phyloP scores from a whole-genome alignment of 1,140 invertebrate species.

The Venturia canescens region DNA sequence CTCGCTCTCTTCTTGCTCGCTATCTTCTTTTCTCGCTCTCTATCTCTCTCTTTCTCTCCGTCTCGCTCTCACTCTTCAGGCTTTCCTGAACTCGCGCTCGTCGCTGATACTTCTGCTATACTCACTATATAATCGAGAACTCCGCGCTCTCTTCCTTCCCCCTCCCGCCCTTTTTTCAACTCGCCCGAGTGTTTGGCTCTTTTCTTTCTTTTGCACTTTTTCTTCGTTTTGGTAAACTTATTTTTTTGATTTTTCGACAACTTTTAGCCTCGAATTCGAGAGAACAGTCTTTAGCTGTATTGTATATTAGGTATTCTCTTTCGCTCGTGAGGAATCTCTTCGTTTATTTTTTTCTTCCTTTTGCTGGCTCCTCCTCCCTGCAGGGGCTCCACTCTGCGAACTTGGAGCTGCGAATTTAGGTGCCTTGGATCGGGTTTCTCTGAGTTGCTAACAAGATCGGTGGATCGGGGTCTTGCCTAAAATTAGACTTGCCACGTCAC shows the following conservation, averaged over 20 bases:
- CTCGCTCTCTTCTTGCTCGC: conserved; percentile 56
- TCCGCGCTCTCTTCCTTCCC: conserved; percentile 16
- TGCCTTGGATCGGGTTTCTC: conserved; percentile 23
- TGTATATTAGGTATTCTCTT: conserved; percentile 20
- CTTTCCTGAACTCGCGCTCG: not conserved
- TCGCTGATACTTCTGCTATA: conserved; percentile 34
- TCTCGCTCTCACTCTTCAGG: conserved; percentile 32
- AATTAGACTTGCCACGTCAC: conserved; percentile 25
- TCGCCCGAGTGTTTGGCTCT: conserved; percentile 4
- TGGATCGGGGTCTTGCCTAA: conserved; percentile 27
- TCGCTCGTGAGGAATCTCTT: not conserved
- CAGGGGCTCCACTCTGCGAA: not conserved
- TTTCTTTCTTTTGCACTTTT: not conserved
- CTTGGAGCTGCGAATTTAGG: conserved; percentile 19
- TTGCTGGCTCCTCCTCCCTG: not conserved
- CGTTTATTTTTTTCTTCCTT: not conserved
- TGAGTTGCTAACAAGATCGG: conserved; percentile 23
- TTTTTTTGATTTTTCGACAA: not conserved
- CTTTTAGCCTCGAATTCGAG: conserved; percentile 21
- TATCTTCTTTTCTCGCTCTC: conserved; percentile 31
- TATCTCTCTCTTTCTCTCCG: conserved; percentile 54
- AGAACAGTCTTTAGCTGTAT: conserved; percentile 10
- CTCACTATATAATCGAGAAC: conserved; percentile 37
- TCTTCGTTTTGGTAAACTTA: not conserved
- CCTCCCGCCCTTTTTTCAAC: not conserved